Evolutionary conservation across 1,140 invertebrate genomes (phyloP), one percentile per base, ranked within the genome.

Genomic region (Bursaphelenchus mucronatus): DNA sequence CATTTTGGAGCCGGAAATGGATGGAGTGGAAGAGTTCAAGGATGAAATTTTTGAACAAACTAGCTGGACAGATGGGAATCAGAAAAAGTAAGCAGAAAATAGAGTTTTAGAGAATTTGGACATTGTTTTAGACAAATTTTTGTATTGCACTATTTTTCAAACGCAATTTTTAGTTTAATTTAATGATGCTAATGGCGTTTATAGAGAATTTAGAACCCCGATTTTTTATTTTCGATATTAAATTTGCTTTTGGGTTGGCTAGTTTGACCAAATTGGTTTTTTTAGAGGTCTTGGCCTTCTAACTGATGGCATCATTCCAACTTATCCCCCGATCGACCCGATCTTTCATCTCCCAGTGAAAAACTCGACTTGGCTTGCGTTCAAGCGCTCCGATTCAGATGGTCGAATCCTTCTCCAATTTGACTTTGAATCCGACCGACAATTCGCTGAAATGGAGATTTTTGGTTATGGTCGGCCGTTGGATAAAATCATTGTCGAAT

Each of bases 21-120:
- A 57, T 41, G 72, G 65, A 13, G 47, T 58, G 44, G 58, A 68
- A 49, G 64, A 75, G 54, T 67, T 70, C 44, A 61, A 61, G 43
- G 73, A 75, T 51, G 45, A 51, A 11, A 67, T 66, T 45, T 75
- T 75, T 47, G 73, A 75, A 52, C 64, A 75, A 39, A 67, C 63
- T 2, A 51, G 50, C n/a, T 30, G 45, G n/a, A 17, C 39, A n/a
- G 66, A 67, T 56, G 13, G 19, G n/a, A 39, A 40, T 11, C 45
- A 40, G 40, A 39, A 39, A 50, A 59, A 17, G 13, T 21, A 17
- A 45, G 61, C n/a, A 10, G 19, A 11, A 3, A 64, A 10, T n/a
- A 46, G 44, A 19, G 49, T 5, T 54, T 13, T 55, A n/a, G 13
- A 15, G 2, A 1, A 17, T 15, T 15, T 49, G 47, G 17, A 49